Conservation (phyloP, 1,140 invertebrate genomes). For the Drosophila lacteicornis region DNA sequence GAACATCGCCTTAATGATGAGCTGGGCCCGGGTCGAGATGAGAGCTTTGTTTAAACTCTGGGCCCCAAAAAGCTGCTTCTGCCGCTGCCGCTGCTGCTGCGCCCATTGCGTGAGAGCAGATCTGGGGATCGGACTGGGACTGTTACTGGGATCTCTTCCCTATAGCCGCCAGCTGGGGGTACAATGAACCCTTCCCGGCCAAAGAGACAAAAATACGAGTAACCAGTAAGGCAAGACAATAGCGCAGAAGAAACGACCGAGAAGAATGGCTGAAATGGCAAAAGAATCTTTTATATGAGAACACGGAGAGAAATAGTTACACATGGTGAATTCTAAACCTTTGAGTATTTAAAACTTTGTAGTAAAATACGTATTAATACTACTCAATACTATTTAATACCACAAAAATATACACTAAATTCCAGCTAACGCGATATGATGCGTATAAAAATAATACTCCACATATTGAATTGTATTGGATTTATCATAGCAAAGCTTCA, state of each 20-base stretch:
- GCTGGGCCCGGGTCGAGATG: background rate
- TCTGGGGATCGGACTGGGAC: background rate
- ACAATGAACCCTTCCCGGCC: slow-evolving; percentile 48
- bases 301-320: slow-evolving; percentile 3
- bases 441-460: too few relatives aligned
- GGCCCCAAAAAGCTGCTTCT: background rate
- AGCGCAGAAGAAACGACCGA: slow-evolving; percentile 9
- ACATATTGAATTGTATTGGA: too few relatives aligned
- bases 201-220: slow-evolving; percentile 47
- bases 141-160: background rate
- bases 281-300: slow-evolving; percentile 43
- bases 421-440: too few relatives aligned
- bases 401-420: too few relatives aligned
- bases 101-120: slow-evolving; percentile 54
- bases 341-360: too few relatives aligned
- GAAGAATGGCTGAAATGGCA: slow-evolving; percentile 53
- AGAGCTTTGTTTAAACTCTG: slow-evolving; percentile 14
- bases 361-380: too few relatives aligned
- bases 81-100: slow-evolving; percentile 6
- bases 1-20: slow-evolving; percentile 69
- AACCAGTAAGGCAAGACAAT: slow-evolving; percentile 21
- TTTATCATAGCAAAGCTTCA: too few relatives aligned
- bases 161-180: slow-evolving; percentile 11
- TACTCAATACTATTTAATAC: too few relatives aligned
- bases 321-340: too few relatives aligned